Percentiles rank a stretch among this genome's conserved stretches.
Conservation (phyloP, 2,888 invertebrate genomes). For the Apomyelois bistriatella region DNA sequence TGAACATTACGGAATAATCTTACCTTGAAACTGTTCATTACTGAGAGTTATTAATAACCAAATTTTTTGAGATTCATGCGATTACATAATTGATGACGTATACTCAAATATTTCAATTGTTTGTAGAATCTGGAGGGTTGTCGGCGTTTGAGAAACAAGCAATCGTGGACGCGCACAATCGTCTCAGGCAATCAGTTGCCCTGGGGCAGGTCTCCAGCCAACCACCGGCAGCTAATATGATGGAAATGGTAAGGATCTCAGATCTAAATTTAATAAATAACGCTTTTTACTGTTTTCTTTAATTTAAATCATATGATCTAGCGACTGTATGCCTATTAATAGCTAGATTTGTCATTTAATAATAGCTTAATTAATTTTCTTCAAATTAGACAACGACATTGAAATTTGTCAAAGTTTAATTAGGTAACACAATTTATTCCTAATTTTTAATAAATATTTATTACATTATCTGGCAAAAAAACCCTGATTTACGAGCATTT, state of each 20-base stretch:
- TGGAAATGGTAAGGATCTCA: slow-evolving; percentile 84
- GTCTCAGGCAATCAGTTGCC: slow-evolving; percentile 87
- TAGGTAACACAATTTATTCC: not conserved
- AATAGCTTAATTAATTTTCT: not conserved
- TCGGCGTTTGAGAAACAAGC: slow-evolving; percentile 85
- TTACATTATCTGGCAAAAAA: not conserved
- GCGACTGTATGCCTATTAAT: too few relatives aligned
- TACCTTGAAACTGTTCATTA: slow-evolving; percentile 33
- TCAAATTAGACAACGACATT: not conserved
- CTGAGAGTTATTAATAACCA: not conserved
- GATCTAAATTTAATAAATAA: not conserved
- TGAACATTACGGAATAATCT: slow-evolving; percentile 43
- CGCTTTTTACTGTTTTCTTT: too few relatives aligned
- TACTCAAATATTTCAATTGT: slow-evolving; percentile 20
- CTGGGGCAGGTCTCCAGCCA: slow-evolving; percentile 87
- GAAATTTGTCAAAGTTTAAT: slow-evolving; percentile 13
- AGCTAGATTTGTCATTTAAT: not conserved
- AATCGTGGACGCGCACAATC: slow-evolving; percentile 91
- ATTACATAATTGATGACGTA: not conserved
- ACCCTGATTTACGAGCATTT: slow-evolving; percentile 14
- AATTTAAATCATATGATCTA: too few relatives aligned
- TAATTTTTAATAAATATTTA: slow-evolving; percentile 3
- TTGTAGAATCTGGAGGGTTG: slow-evolving; percentile 83
- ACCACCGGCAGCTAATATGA: slow-evolving; percentile 91
- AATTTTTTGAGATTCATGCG: not conserved